Evolutionary conservation across 2,888 invertebrate genomes (phyloP).

Genomic region (Microctonus hyperodae): DNA sequence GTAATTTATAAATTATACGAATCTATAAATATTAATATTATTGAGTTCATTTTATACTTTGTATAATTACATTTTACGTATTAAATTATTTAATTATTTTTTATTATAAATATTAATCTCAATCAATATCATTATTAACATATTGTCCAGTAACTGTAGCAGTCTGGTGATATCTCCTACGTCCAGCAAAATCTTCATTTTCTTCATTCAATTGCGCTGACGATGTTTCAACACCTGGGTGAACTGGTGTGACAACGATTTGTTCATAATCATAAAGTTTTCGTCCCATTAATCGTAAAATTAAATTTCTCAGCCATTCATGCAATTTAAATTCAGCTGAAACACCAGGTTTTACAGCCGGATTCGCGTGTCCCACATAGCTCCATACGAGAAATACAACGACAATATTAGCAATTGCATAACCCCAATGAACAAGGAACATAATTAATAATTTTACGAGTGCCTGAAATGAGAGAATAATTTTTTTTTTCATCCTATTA

Average conservation of each 20-base stretch:
- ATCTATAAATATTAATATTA: neutral
- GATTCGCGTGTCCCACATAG: conserved; percentile 94
- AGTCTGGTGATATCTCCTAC: conserved; percentile 92
- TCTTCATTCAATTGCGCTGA: conserved; percentile 92
- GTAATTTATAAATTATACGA: neutral
- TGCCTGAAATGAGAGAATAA: conserved; percentile 70
- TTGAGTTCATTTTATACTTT: neutral
- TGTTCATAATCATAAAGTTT: conserved; percentile 84
- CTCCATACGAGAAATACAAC: conserved; percentile 88
- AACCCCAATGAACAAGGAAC: conserved; percentile 93
- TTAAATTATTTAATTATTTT: neutral
- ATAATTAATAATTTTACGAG: conserved; percentile 86
- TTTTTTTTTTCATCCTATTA: neutral
- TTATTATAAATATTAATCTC: conserved; percentile 1
- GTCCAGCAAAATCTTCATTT: conserved; percentile 92
- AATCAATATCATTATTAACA: conserved; percentile 63
- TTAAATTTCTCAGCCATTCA: conserved; percentile 76
- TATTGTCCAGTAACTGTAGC: conserved; percentile 79
- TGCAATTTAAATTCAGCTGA: conserved; percentile 84
- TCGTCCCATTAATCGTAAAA: conserved; percentile 79
- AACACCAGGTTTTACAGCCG: conserved; percentile 92
- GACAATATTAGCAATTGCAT: conserved; percentile 83
- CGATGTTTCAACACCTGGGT: conserved; percentile 79
- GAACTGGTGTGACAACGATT: conserved; percentile 83
- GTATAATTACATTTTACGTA: neutral